These are phyloP conservation scores for Cerceris ruficornis DNA, from an alignment of 2,888 invertebrate species.

Conservation along the genomic window DNA sequence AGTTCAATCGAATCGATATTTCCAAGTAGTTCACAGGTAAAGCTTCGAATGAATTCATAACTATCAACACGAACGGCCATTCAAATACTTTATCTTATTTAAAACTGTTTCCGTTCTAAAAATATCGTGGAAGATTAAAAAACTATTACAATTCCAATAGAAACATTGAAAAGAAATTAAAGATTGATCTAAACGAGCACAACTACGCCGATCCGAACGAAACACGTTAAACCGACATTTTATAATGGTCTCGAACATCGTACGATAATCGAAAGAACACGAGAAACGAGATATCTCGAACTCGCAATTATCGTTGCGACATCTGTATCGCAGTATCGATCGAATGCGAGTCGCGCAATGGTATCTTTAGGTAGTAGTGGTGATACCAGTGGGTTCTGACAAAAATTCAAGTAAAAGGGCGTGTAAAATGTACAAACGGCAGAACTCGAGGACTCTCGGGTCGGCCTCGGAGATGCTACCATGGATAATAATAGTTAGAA, in stretches of 20 bases:
- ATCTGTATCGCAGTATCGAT: slow-evolving; percentile 56
- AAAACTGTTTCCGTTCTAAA: not conserved
- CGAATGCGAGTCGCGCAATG: slow-evolving; percentile 62
- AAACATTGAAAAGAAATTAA: not conserved
- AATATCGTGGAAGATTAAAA: not conserved
- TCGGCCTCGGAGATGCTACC: slow-evolving; percentile 59
- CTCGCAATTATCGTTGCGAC: slow-evolving; percentile 17
- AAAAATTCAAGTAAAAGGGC: slow-evolving; percentile 57
- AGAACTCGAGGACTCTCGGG: slow-evolving; percentile 61
- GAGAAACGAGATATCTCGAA: slow-evolving; percentile 36
- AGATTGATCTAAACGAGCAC: not conserved
- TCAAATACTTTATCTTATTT: too few relatives aligned
- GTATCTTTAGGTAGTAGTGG: slow-evolving; percentile 60
- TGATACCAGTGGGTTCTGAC: slow-evolving; percentile 46
- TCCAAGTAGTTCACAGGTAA: too few relatives aligned
- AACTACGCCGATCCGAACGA: not conserved
- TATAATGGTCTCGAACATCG: not conserved
- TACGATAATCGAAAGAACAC: not conserved
- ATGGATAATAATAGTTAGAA: slow-evolving; percentile 52
- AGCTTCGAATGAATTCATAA: too few relatives aligned
- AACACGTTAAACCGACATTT: not conserved
- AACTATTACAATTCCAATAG: not conserved
- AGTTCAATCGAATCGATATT: too few relatives aligned
- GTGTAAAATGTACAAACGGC: slow-evolving; percentile 69
- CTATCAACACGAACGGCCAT: too few relatives aligned